phyloP scores from a whole-genome alignment of 2,888 invertebrate genomes.

The Alentia gelatinosa region DNA sequence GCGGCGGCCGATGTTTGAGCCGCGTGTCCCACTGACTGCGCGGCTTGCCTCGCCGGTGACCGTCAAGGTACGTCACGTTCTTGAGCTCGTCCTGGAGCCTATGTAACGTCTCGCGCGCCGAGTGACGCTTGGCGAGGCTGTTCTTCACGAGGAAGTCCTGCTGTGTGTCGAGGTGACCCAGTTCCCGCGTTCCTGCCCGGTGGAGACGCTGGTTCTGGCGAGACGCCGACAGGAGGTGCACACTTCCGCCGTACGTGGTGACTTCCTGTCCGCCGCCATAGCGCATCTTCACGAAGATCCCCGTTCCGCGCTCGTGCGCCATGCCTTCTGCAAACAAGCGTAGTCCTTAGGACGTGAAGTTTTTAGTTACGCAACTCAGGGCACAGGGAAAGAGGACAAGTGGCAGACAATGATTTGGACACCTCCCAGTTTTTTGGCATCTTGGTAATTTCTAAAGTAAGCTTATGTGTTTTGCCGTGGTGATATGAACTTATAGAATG shows the following conservation, averaged over 20 bases:
- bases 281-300: neutral
- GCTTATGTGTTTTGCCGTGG: no score
- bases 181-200: neutral
- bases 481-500: no score
- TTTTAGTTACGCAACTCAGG: no score
- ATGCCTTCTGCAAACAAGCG: neutral
- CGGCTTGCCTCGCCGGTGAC: neutral
- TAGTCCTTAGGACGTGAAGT: no score
- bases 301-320: neutral
- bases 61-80: neutral
- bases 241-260: neutral
- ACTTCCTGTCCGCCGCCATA: slow-evolving; percentile 2
- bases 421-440: no score
- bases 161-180: neutral
- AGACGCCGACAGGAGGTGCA: neutral
- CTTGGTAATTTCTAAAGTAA: no score
- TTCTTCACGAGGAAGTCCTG: neutral
- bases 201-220: neutral
- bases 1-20: neutral
- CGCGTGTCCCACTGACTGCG: neutral
- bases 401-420: no score
- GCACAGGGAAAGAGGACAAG: no score
- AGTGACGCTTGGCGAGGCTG: neutral
- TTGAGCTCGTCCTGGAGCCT: neutral
- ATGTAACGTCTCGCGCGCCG: neutral